Base-by-base conservation (phyloP, 2,888 invertebrate species). In the Pristionchus mayeri region DNA sequence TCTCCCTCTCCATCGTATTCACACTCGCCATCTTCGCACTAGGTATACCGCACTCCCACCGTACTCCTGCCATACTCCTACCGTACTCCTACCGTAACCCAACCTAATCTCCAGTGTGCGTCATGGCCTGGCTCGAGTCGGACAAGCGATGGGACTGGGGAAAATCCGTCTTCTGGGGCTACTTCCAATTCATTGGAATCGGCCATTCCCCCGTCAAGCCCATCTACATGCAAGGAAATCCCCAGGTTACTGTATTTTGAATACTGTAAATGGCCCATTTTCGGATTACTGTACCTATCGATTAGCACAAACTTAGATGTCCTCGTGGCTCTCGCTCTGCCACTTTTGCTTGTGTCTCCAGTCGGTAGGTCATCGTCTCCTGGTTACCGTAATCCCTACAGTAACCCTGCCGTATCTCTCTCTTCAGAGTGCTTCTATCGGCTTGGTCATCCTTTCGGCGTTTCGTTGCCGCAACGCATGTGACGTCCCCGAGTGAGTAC, bases 81-180 rank as follows among this genome's bases (percentile, higher is more conserved):
- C 63, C 30, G 63, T 63, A 34, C 6, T 18, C 34, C 63, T 63
- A 63, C 60, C 1, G 60, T 34, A 27, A 11, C 11, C 18, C 30
- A 13, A 3, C 18, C n/a, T 27, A 27, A 27, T 18, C 63, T 27
- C 40, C 9, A 71, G 21, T n/a, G 3, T 37, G 4, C 7, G 57
- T 80, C n/a, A 37, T 80, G 40, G 80, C 57, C n/a, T 80, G 80
- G 80, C 57, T 80, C 27, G 80, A 80, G 57, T 80, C 80, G 37
- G 27, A 11, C 27, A 80, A 80, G 80, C 13, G 13, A 30, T 80
- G 80, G 80, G 13, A 4, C 9, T 37, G 54, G 27, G 18, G n/a
- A 2, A n/a, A 57, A 11, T 11, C n/a, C 16, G 37, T 27, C 37
- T 16, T 37, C 37, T 80, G 80, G 80, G 80, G 40, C 13, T 7